Base-by-base conservation (phyloP, 1,140 invertebrate genomes). In the Drosophila sp. region DNA sequence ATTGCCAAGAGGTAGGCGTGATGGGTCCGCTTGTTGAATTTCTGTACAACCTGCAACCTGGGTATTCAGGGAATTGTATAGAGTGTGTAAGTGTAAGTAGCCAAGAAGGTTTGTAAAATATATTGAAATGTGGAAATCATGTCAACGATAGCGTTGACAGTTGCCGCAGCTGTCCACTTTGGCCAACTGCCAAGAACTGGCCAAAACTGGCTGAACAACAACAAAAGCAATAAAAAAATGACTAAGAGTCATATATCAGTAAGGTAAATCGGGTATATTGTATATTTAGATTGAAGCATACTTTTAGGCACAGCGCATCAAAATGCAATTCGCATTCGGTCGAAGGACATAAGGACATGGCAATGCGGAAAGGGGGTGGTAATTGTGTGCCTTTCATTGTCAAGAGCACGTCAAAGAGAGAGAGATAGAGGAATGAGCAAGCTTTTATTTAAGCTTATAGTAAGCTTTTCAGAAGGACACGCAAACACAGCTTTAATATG, bases 131-230 rank as follows among this genome's bases (percentile, higher is more conserved):
- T 66, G 68, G 64, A 80, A 84, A 74, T 84, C 58, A 66, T 84
- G 70, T 69, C 73, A 67, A 50, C 35, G 35, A 23, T 27, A 27
- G 72, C 57, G 73, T 41, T 80, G 77, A 81, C 78, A 84, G 66
- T 68, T 80, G 77, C 82, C 66, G 80, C 80, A 84, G 64, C 66
- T 77, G 78, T 69, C 66, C 40, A 63, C 23, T 72, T 76, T 84
- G 80, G 77, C 73, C 25, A 11, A 38, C 11, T 58, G 77, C 80
- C 81, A 85, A 85, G 55, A 61, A 38, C 29, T 50, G 23, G 30
- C 35, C 47, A 38, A 54, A 76, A 67, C 17, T 17, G 63, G 47
- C 62, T 57, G n/a, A 35, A 58, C 17, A 30, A 30, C 2, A 30
- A 30, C 30, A 30, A 30, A 29, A 44, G 4, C 30, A 30, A 30